Conservation (phyloP, 2,113 vertebrate species). For the Merops nubicus region DNA sequence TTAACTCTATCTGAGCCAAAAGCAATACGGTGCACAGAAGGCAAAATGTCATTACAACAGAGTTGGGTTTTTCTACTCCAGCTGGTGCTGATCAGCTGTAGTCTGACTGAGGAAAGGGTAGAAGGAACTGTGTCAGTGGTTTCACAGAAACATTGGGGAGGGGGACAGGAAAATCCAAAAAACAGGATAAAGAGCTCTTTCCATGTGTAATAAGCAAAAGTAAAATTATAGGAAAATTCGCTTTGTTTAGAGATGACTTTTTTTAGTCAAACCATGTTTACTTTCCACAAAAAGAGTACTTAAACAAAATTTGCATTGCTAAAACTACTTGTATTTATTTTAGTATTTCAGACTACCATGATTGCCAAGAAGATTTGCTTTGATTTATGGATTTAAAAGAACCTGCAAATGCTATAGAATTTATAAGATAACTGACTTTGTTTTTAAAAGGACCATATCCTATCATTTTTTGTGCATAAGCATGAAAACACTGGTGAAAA, state of each 20-base stretch:
- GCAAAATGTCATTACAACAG: not conserved
- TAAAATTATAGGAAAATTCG: not conserved
- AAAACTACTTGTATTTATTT: constrained; percentile 8
- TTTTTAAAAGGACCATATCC: not conserved
- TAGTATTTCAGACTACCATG: not conserved
- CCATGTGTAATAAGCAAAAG: not conserved
- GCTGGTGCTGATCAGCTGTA: not conserved
- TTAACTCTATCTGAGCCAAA: not conserved
- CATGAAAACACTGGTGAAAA: too few species aligned
- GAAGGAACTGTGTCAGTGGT: not conserved
- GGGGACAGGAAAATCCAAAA: not conserved
- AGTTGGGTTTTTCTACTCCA: not conserved
- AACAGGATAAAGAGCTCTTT: not conserved
- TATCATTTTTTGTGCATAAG: not conserved
- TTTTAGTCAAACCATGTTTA: not conserved
- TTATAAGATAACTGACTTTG: not conserved
- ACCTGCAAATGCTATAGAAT: constrained; percentile 13
- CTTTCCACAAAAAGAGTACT: not conserved
- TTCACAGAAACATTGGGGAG: not conserved
- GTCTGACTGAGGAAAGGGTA: not conserved
- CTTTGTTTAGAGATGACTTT: not conserved
- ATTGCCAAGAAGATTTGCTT: not conserved
- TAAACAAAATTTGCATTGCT: not conserved
- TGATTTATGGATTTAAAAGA: not conserved
- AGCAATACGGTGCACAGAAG: not conserved